Percentiles rank a stretch among this genome's conserved stretches.
Evolutionary conservation across 2,113 vertebrate species (phyloP).

Genomic region (Lepidothrix coronata): DNA sequence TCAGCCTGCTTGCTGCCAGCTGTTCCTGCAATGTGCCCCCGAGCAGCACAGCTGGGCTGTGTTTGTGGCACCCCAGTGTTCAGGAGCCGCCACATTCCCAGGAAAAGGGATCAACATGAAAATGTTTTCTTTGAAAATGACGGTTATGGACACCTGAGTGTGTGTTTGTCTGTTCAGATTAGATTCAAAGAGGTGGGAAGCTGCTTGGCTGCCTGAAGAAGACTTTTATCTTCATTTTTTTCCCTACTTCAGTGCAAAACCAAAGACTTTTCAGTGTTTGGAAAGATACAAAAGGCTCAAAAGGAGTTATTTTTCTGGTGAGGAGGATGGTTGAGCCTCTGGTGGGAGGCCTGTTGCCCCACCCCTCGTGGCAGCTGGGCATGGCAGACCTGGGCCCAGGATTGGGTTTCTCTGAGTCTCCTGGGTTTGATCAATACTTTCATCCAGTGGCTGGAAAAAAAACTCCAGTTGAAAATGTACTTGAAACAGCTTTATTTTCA

Average conservation of each 20-base stretch:
- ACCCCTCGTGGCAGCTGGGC: accelerated
- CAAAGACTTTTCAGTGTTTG: background rate
- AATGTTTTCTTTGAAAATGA: background rate
- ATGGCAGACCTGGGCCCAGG: accelerated
- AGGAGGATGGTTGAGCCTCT: accelerated
- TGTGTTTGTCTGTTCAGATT: background rate
- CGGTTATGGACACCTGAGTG: background rate
- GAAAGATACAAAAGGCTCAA: background rate
- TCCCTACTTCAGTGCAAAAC: background rate
- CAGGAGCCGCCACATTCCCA: background rate
- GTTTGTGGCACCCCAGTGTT: accelerated
- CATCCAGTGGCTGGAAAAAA: background rate
- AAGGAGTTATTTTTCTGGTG: background rate
- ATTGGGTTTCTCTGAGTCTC: background rate
- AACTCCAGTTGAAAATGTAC: background rate
- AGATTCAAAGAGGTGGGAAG: background rate
- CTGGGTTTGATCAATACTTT: background rate
- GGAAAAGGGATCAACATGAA: accelerated
- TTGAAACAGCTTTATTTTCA: background rate
- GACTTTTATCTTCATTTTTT: background rate
- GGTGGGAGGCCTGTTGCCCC: background rate
- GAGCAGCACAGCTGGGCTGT: background rate
- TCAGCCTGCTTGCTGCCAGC: background rate
- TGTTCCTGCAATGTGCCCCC: accelerated
- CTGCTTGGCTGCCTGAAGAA: background rate